Evolutionary conservation across 2,888 invertebrate genomes (phyloP).

Genomic region (Hirudinaria manillensis): DNA sequence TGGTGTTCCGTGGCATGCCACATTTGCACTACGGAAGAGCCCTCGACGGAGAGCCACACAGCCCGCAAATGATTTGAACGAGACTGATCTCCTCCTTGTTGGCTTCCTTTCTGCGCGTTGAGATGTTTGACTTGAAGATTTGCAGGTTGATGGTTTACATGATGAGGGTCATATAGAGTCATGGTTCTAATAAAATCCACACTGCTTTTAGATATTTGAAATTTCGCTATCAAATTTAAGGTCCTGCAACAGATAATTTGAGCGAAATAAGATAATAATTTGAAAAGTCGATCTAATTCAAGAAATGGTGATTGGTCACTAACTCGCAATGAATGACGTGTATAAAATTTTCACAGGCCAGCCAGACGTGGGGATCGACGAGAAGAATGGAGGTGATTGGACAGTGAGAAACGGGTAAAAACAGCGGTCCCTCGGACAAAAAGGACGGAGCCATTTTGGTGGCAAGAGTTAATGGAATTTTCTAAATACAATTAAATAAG

Average conservation of each 20-base stretch:
- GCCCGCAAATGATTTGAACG: background rate
- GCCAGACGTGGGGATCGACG: slow-evolving; percentile 54
- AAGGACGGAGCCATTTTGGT: slow-evolving; percentile 42
- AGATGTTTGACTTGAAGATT: background rate
- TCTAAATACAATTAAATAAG: slow-evolving; percentile 25
- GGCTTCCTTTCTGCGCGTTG: background rate
- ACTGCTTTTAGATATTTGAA: slow-evolving; percentile 56
- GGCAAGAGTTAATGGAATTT: slow-evolving; percentile 31
- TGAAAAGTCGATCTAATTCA: background rate
- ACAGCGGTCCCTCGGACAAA: slow-evolving; percentile 52
- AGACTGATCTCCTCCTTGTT: background rate
- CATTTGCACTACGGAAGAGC: slow-evolving; percentile 57
- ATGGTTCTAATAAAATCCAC: slow-evolving; percentile 55
- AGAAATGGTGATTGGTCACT: slow-evolving; percentile 19
- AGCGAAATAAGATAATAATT: slow-evolving; percentile 15
- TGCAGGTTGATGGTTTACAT: background rate
- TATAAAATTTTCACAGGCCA: slow-evolving; percentile 57
- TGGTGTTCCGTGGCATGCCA: slow-evolving; percentile 55
- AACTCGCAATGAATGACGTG: slow-evolving; percentile 56
- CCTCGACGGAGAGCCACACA: slow-evolving; percentile 22
- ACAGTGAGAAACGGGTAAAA: slow-evolving; percentile 57
- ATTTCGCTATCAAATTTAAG: slow-evolving; percentile 52
- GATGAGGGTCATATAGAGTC: slow-evolving; percentile 9
- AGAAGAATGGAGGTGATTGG: slow-evolving; percentile 55
- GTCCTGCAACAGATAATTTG: slow-evolving; percentile 44